Evolutionary conservation across 2,888 invertebrate species (phyloP).

Genomic region (Augochlorella aurata): DNA sequence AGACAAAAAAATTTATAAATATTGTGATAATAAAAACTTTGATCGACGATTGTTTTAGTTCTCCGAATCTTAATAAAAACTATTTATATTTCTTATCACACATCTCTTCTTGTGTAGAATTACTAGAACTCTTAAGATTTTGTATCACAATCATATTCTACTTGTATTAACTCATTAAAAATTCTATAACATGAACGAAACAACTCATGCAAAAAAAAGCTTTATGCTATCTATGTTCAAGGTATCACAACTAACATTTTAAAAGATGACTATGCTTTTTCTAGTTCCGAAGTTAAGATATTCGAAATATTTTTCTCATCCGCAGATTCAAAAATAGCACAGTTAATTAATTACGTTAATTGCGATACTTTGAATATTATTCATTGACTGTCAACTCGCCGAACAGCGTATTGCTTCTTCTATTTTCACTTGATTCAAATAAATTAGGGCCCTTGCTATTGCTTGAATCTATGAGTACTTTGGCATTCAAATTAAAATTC

Average conservation of each 20-base stretch:
- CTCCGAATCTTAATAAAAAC: conserved; percentile 32
- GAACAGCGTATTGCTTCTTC: conserved; percentile 20
- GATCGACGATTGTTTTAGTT: conserved; percentile 33
- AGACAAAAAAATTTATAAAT: conserved; percentile 49
- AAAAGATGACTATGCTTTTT: not conserved
- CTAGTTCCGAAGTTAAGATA: not conserved
- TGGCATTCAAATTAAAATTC: not conserved
- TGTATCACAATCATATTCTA: conserved; percentile 28
- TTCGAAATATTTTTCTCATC: not conserved
- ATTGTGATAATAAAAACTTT: conserved; percentile 48
- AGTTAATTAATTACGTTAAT: not conserved
- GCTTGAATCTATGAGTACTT: not conserved
- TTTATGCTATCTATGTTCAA: not conserved
- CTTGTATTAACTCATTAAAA: conserved; percentile 6
- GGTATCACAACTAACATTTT: not conserved
- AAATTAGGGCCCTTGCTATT: conserved; percentile 11
- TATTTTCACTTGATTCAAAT: conserved; percentile 7
- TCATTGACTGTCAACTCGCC: conserved; percentile 9
- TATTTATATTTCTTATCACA: conserved; percentile 39
- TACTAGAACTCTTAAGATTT: conserved; percentile 12
- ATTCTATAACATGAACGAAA: conserved; percentile 6
- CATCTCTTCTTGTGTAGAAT: conserved; percentile 23
- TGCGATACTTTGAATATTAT: not conserved
- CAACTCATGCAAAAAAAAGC: conserved; percentile 25
- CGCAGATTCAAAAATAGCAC: not conserved